A percentile compares a stretch with the other conserved stretches of the same genome.
These are phyloP conservation scores for Ommatoiulus sabulosus DNA, from an alignment of 2,888 invertebrate genomes.

Conservation along the genomic window DNA sequence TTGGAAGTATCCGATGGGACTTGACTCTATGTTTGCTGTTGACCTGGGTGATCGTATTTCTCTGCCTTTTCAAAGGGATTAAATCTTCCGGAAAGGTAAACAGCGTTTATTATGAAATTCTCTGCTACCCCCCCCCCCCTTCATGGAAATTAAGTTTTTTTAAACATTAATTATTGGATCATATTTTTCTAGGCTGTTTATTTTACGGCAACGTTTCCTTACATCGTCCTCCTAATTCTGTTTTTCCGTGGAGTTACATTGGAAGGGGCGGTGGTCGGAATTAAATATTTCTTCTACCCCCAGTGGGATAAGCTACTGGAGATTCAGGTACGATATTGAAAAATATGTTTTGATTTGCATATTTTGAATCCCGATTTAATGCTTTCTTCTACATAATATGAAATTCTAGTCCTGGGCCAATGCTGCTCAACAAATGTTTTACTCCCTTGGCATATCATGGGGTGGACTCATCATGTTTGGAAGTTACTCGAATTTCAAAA, in stretches of 20 bases:
- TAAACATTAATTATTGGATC: background rate
- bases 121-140: background rate
- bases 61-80: slow-evolving; percentile 65
- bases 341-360: background rate
- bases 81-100: slow-evolving; percentile 65
- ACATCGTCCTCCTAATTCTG: slow-evolving; percentile 63
- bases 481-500: slow-evolving; percentile 74
- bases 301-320: slow-evolving; percentile 64
- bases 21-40: slow-evolving; percentile 64
- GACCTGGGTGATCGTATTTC: slow-evolving; percentile 65
- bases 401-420: slow-evolving; percentile 78
- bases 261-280: slow-evolving; percentile 64
- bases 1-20: slow-evolving; percentile 64
- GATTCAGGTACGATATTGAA: slow-evolving; percentile 61
- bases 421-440: slow-evolving; percentile 86
- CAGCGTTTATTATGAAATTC: background rate
- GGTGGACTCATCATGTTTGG: slow-evolving; percentile 83
- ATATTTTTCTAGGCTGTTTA: slow-evolving; percentile 63
- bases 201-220: slow-evolving; percentile 65
- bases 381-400: background rate
- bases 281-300: slow-evolving; percentile 64
- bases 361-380: background rate
- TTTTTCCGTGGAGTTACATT: slow-evolving; percentile 63
- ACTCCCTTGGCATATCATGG: slow-evolving; percentile 84
- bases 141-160: too few relatives aligned